Evolutionary conservation across 2,888 invertebrate species (phyloP).

Genomic region (Lamellibrachia columna): DNA sequence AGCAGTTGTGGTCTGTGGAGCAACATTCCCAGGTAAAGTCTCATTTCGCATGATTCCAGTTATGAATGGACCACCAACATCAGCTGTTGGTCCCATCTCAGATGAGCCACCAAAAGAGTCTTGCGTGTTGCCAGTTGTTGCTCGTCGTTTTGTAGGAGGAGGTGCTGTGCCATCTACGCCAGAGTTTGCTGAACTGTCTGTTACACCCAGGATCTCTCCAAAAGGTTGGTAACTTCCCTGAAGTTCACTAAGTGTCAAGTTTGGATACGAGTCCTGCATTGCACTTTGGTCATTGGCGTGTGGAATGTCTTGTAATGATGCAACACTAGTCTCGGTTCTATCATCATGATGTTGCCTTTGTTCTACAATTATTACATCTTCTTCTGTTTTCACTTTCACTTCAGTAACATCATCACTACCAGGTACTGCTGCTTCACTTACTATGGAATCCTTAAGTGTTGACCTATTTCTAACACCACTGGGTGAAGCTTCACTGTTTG

Average conservation of each 20-base stretch:
- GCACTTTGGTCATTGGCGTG: not conserved
- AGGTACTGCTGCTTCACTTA: not conserved
- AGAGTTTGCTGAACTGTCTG: not conserved
- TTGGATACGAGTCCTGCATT: not conserved
- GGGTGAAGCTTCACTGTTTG: not conserved
- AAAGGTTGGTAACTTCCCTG: slow-evolving; percentile 5
- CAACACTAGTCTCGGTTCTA: not conserved
- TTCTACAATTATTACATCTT: slow-evolving; percentile 3
- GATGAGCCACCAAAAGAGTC: not conserved
- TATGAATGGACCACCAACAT: slow-evolving; percentile 11
- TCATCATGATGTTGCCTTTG: not conserved
- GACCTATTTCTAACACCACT: not conserved
- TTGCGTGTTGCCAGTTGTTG: not conserved
- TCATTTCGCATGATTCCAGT: not conserved
- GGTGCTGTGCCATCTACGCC: not conserved
- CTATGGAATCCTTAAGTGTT: not conserved
- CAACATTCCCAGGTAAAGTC: not conserved
- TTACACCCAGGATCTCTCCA: not conserved
- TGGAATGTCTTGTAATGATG: not conserved
- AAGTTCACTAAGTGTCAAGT: not conserved
- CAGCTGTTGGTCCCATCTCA: not conserved
- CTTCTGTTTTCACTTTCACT: not conserved
- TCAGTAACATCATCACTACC: not conserved
- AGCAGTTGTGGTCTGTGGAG: slow-evolving; percentile 12
- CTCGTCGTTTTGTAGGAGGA: not conserved